A percentile compares a stretch with the other conserved stretches of the same genome.
These are phyloP conservation scores for Tragelaphus scriptus DNA, from an alignment of 2,113 vertebrate species.

Conservation along the genomic window DNA sequence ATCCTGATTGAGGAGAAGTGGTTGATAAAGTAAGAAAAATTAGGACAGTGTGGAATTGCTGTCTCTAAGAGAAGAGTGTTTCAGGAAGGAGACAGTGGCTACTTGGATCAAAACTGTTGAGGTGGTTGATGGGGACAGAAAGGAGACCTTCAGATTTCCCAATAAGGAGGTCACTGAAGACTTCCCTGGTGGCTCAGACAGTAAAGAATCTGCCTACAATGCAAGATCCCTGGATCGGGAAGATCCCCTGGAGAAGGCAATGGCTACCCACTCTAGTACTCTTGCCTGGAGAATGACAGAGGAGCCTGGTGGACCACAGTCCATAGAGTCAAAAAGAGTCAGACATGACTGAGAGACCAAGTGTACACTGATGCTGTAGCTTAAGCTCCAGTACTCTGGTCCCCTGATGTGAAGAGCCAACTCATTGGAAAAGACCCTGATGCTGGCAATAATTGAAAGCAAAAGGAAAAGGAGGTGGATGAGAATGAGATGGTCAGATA, in stretches of 20 bases:
- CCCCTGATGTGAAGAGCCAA: neutral
- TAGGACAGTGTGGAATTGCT: neutral
- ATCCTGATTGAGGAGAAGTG: neutral
- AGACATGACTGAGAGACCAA: neutral
- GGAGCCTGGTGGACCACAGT: neutral
- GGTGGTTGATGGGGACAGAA: neutral
- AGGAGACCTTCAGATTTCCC: neutral
- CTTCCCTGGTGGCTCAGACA: neutral
- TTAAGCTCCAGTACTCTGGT: neutral
- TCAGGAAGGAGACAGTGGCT: neutral
- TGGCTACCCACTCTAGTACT: neutral
- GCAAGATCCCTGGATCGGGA: neutral
- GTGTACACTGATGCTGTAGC: neutral
- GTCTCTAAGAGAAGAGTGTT: neutral
- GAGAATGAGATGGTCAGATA: neutral
- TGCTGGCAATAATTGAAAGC: neutral
- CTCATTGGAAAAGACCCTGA: neutral
- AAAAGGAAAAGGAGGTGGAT: neutral
- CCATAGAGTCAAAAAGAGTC: neutral
- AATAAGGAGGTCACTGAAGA: neutral
- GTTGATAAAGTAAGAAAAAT: neutral
- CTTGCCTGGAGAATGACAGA: neutral
- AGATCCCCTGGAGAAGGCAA: neutral
- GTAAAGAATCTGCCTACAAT: neutral
- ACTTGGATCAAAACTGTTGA: neutral